Evolutionary conservation across 2,113 vertebrate genomes (phyloP).

Genomic region (Sigmodon hispidus): DNA sequence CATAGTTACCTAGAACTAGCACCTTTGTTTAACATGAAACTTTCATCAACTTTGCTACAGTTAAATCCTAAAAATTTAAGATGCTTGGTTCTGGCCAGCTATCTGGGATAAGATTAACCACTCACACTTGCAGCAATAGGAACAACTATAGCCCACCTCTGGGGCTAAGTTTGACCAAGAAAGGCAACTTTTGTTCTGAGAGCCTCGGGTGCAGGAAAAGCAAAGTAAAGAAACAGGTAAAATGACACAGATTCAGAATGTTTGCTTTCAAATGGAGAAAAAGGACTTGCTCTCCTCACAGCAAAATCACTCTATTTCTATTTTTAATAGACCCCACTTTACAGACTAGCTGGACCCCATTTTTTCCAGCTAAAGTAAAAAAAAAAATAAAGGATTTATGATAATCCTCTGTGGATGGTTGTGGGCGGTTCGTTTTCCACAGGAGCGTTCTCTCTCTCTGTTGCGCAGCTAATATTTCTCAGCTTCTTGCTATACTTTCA

Average conservation of each 20-base stretch:
- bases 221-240: constrained; percentile 31
- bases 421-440: constrained; percentile 62
- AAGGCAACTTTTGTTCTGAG: background rate
- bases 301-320: constrained; percentile 41
- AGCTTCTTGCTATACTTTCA: constrained; percentile 65
- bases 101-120: background rate
- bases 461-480: constrained; percentile 55
- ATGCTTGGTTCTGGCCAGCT: background rate
- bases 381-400: constrained; percentile 78
- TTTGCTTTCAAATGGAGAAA: constrained; percentile 59
- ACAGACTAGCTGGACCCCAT: constrained; percentile 57
- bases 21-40: constrained; percentile 12
- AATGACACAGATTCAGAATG: constrained; percentile 2
- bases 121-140: background rate
- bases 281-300: constrained; percentile 43
- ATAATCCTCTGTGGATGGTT: constrained; percentile 54
- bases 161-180: background rate
- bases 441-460: constrained; percentile 15
- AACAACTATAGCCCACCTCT: background rate
- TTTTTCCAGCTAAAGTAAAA: constrained; percentile 74
- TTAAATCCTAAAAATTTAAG: constrained; percentile 22
- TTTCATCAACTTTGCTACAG: constrained; percentile 1
- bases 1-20: constrained; percentile 28
- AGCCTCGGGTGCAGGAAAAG: accelerated
- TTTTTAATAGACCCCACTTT: constrained; percentile 68